Conservation (phyloP, 2,888 invertebrate species). For the Parapristionchus giblindavisi region DNA sequence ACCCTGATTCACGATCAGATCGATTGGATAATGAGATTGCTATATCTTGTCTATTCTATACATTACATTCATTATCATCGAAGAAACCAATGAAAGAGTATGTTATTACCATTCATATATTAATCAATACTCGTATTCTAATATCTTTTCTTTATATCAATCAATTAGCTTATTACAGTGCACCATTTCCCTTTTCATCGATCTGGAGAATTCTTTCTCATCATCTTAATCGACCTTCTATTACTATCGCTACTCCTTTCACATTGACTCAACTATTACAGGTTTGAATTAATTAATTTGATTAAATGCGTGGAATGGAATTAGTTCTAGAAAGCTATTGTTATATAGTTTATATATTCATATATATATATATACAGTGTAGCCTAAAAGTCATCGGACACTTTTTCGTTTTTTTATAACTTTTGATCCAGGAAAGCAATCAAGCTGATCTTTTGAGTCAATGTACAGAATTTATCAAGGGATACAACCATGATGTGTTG, state of each 20-base stretch:
- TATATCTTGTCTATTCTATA: slow-evolving; percentile 11
- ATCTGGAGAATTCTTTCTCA: slow-evolving; percentile 13
- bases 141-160: neutral
- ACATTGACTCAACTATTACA: neutral
- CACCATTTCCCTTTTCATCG: neutral
- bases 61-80: slow-evolving; percentile 13
- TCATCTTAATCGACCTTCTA: slow-evolving; percentile 9
- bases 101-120: neutral
- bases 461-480: too few species aligned
- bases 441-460: too few species aligned
- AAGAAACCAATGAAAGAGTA: neutral
- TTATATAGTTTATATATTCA: too few species aligned
- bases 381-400: too few species aligned
- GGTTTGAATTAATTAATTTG: too few species aligned
- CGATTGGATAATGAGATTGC: neutral
- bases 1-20: neutral
- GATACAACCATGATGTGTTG: too few species aligned
- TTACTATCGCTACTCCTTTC: slow-evolving; percentile 16
- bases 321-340: too few species aligned
- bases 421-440: too few species aligned
- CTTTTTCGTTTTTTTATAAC: too few species aligned
- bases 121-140: neutral
- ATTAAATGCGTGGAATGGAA: too few species aligned
- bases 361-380: too few species aligned
- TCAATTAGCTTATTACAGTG: neutral